These are phyloP conservation scores for Margaritifera margaritifera DNA, from an alignment of 2,888 invertebrate species.

Conservation along the genomic window DNA sequence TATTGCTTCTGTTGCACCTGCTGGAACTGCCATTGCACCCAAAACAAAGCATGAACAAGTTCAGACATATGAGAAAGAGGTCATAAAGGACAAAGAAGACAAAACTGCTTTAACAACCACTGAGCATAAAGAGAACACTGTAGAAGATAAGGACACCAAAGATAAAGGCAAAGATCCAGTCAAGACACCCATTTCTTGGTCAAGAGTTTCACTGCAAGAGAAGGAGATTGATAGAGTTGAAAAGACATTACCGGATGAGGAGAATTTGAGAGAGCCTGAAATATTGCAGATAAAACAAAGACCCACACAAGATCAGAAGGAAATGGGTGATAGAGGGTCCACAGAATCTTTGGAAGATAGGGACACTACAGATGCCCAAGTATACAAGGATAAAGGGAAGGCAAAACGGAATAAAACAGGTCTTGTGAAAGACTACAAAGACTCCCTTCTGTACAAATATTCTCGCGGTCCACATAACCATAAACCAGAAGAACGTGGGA, in stretches of 20 bases:
- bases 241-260: no score
- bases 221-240: no score
- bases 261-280: not conserved
- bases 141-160: conserved; percentile 4
- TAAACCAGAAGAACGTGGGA: not conserved
- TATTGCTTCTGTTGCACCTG: not conserved
- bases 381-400: conserved; percentile 4
- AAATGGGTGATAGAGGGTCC: conserved; percentile 1
- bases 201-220: no score
- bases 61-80: conserved; percentile 2
- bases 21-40: conserved; percentile 2
- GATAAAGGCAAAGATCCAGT: not conserved
- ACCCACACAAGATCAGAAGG: conserved; percentile 2
- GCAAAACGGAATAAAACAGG: conserved; percentile 5
- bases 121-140: conserved; percentile 3
- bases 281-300: conserved; percentile 4
- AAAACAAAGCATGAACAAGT: conserved; percentile 6
- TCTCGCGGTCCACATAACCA: no score
- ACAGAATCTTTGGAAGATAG: conserved; percentile 5
- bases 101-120: not conserved
- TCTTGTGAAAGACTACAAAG: not conserved
- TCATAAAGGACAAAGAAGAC: conserved; percentile 5
- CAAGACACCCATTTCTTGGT: not conserved
- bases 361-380: conserved; percentile 8
- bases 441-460: no score